Base-by-base conservation (phyloP, 2,113 vertebrate genomes). In the Triplophysa dalaica region DNA sequence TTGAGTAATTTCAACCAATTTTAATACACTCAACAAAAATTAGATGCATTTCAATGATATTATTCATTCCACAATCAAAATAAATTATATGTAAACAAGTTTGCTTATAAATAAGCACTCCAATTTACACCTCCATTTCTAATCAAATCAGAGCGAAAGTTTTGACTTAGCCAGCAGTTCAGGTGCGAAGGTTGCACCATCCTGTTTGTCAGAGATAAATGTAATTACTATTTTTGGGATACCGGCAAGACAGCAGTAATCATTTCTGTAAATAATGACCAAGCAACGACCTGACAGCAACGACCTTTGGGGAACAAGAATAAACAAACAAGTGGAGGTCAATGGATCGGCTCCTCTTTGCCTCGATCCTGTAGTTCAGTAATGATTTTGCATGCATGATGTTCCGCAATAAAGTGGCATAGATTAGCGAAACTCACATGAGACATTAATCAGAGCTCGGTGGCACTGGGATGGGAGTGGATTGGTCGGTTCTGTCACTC, bases 401-500 rank as follows among this genome's bases (percentile, higher is more conserved):
- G 81, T 79, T 78, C 61, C 79, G 68, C 76, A 76, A 73, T 45
- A 50, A 66, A 68, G 66, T 67, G 21, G 79, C 79, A 85, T 73
- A 81, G 80, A 85, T 83, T 83, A 83, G 70, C 56, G 70, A 75
- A 79, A 73, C 64, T 66, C 81, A 73, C 78, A 75, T 75, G 66
- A 83, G 81, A 85, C 82, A 85, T 85, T 83, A 74, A 85, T 85
- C 84, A 83, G 78, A 58, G 65, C 79, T 72, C 76, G 65, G 54
- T 50, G 50, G 48, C 74, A 54, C 56, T 58, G 21, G 7, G 70
- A 62, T 17, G 38, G n/a, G 80, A 82, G 80, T 83, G 48, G 81
- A 85, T 82, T 58, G 50, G 45, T 74, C 78, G 74, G 78, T 81
- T 68, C 38, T 58, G 48, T 29, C 62, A 38, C 19, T 77, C 75